Evolutionary conservation across 2,797 vertebrate genomes (phyloP), one percentile per base, ranked within the genome.

Genomic region (Sebastes oblongus): DNA sequence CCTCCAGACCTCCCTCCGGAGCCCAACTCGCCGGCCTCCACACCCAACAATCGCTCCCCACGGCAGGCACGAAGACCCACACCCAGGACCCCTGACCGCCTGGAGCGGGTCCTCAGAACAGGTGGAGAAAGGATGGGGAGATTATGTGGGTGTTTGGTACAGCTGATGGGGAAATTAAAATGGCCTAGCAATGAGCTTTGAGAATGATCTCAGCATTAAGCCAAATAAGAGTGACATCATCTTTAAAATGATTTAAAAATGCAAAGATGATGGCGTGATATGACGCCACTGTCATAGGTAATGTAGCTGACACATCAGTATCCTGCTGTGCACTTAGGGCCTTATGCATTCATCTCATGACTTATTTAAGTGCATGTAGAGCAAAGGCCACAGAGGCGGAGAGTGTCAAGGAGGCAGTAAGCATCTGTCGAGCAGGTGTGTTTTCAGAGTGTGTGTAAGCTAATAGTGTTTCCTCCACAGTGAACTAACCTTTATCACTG

Each of bases 31-130:
- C 98, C 98, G 0, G 97, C 96, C 0, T 97, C 97, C 80, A 97
- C 98, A 1, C 98, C 98, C 0, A 95, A 95, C 91, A 96, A 94
- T 1, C 97, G 97, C 77, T 98, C 98, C 24, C 98, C 98, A 2
- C 96, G 98, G 36, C 96, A 97, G 84, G 90, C 94, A 4, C 97
- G 98, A 54, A 91, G 96, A 64, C 94, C 94, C 0, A 73, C 94
- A 14, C 97, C 98, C 62, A 97, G 97, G 87, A 95, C 94, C 2
- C 96, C 97, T 0, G 98, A 99, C 39, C 96, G 97, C 18, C 91
- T 98, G 39, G 98, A 98, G 75, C 94, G 97, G 14, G 96, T 98
- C 8, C 94, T 99, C 10, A 97, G 97, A 86, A 97, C 97, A 96
- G 98, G 98, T 99, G 87, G 64, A 78, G 18, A 55, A 25, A 59